These are phyloP conservation scores for Sinocyclocheilus anshuiensis DNA, from an alignment of 2,113 vertebrate species.

Conservation along the genomic window DNA sequence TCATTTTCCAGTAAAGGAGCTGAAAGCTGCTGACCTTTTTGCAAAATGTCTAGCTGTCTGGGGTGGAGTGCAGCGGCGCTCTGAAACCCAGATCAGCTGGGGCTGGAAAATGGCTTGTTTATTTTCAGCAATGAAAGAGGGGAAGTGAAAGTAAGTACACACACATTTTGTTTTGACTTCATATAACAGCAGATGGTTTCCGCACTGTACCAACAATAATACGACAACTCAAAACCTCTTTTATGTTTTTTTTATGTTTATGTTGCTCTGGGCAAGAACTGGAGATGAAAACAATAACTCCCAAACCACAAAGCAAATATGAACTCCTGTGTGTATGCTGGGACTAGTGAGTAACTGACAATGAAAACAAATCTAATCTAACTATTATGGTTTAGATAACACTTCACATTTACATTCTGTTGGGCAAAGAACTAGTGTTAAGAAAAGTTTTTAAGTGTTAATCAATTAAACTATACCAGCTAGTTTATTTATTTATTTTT, in stretches of 20 bases:
- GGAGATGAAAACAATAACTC: constrained; percentile 23
- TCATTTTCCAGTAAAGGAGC: neutral
- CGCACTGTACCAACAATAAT: constrained; percentile 14
- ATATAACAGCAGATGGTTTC: constrained; percentile 35
- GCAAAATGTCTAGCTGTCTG: neutral
- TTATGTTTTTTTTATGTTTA: neutral
- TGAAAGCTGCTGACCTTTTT: neutral
- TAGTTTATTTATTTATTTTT: neutral
- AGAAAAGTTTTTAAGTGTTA: neutral
- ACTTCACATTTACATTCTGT: neutral
- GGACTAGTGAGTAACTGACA: neutral
- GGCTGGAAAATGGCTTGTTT: constrained; percentile 2
- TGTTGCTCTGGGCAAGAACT: neutral
- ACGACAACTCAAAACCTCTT: constrained; percentile 4
- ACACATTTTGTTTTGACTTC: constrained; percentile 9
- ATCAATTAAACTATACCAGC: neutral
- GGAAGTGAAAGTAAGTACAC: constrained; percentile 28
- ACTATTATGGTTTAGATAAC: constrained; percentile 7
- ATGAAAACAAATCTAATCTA: constrained; percentile 8
- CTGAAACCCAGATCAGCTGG: neutral
- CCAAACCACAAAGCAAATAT: constrained; percentile 35
- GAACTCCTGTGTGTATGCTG: neutral
- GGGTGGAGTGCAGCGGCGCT: neutral
- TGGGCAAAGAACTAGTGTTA: neutral
- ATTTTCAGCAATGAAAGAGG: constrained; percentile 23